Conservation (phyloP, 2,888 invertebrate genomes). For the Cinara cedri region DNA sequence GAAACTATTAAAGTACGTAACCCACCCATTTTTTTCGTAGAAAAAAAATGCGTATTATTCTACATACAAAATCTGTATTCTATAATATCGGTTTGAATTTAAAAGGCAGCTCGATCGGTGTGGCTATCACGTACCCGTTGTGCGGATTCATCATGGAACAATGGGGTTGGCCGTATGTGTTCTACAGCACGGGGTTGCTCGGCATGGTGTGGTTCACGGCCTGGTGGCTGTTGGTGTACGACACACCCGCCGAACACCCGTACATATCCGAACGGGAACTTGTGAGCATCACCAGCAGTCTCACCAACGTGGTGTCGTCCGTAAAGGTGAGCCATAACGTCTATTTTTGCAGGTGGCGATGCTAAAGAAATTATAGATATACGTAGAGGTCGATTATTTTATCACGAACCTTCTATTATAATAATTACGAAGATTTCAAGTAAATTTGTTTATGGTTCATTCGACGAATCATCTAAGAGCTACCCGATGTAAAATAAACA, state of each 20-base stretch:
- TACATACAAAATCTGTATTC: no score
- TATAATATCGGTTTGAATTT: slow-evolving; percentile 61
- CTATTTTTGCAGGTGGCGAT: no score
- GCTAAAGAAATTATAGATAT: no score
- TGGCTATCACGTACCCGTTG: slow-evolving; percentile 73
- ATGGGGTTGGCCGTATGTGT: slow-evolving; percentile 76
- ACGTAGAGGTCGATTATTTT: no score
- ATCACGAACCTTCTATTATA: no score
- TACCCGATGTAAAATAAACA: no score
- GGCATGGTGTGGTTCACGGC: slow-evolving; percentile 72
- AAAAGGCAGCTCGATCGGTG: slow-evolving; percentile 72
- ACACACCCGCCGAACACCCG: slow-evolving; percentile 72
- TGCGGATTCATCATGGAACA: slow-evolving; percentile 73
- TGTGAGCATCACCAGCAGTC: slow-evolving; percentile 67
- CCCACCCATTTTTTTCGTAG: no score
- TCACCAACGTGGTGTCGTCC: slow-evolving; percentile 63
- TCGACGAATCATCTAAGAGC: no score
- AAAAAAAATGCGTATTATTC: no score
- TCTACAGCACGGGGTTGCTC: slow-evolving; percentile 70
- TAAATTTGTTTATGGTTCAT: no score
- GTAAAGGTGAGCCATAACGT: background rate
- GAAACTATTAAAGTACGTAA: no score
- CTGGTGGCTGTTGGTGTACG: slow-evolving; percentile 72
- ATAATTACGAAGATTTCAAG: no score
- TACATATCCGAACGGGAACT: slow-evolving; percentile 69